phyloP scores from a whole-genome alignment of 2,888 invertebrate genomes.

The Synergus umbraculus region DNA sequence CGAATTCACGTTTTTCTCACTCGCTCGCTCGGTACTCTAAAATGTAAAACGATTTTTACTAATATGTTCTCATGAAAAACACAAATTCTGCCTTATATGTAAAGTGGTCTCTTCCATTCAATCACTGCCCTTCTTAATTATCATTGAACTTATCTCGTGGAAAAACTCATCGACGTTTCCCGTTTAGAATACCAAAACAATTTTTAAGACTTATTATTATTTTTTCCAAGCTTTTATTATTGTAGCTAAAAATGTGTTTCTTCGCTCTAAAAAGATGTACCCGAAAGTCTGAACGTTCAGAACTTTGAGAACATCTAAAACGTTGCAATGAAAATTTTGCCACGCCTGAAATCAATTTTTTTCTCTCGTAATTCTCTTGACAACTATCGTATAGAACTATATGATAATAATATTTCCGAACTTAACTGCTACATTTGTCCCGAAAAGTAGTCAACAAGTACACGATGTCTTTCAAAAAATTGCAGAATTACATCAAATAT shows the following conservation, averaged over 20 bases:
- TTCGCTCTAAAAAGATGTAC: background rate
- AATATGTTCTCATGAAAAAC: slow-evolving; percentile 64
- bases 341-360: slow-evolving; percentile 35
- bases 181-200: slow-evolving; percentile 5
- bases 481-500: slow-evolving; percentile 44
- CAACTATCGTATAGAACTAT: slow-evolving; percentile 69
- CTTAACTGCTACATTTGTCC: slow-evolving; percentile 50
- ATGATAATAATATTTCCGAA: slow-evolving; percentile 64
- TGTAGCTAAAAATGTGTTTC: background rate
- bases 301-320: background rate
- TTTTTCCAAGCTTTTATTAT: slow-evolving; percentile 10
- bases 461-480: slow-evolving; percentile 45
- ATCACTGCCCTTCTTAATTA: slow-evolving; percentile 46
- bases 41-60: slow-evolving; percentile 41
- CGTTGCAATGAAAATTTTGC: slow-evolving; percentile 21
- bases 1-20: slow-evolving; percentile 35
- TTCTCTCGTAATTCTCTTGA: slow-evolving; percentile 48
- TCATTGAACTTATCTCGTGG: slow-evolving; percentile 40
- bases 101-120: slow-evolving; percentile 61
- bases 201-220: slow-evolving; percentile 2
- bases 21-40: background rate
- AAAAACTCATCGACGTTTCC: slow-evolving; percentile 13
- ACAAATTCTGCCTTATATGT: slow-evolving; percentile 62
- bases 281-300: too few relatives aligned
- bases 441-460: slow-evolving; percentile 66